Evolutionary conservation across 2,888 invertebrate species (phyloP).

Genomic region (Odontocerum albicorne): DNA sequence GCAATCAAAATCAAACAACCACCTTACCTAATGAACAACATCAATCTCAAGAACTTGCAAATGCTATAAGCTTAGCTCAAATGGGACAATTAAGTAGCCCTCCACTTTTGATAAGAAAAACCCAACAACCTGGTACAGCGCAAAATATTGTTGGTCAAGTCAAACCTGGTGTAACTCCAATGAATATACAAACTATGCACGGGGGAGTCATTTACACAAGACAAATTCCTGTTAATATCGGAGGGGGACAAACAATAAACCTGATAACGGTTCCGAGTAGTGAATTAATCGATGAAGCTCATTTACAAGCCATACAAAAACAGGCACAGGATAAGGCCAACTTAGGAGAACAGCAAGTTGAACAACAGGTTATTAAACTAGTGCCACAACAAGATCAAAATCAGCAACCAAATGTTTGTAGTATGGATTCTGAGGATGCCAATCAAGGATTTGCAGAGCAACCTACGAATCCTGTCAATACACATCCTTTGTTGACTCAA

Average conservation of each 20-base stretch:
- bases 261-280: conserved; percentile 58
- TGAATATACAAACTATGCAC: conserved; percentile 64
- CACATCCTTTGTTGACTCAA: conserved; percentile 54
- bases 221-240: conserved; percentile 67
- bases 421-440: conserved; percentile 46
- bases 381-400: conserved; percentile 48
- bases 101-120: conserved; percentile 49
- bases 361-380: conserved; percentile 53
- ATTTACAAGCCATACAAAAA: conserved; percentile 49
- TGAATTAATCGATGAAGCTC: conserved; percentile 50
- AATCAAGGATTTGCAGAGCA: conserved; percentile 43
- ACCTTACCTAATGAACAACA: conserved; percentile 42
- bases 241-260: conserved; percentile 61
- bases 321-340: conserved; percentile 45
- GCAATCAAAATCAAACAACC: conserved; percentile 40
- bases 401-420: conserved; percentile 36
- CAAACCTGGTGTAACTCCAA: conserved; percentile 56
- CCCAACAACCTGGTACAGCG: conserved; percentile 45
- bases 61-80: conserved; percentile 47
- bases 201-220: conserved; percentile 73
- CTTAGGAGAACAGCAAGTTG: conserved; percentile 43
- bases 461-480: conserved; percentile 39
- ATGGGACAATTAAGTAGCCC: conserved; percentile 49
- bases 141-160: conserved; percentile 52
- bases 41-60: conserved; percentile 27